Conservation (phyloP, 2,888 invertebrate species). For the Coelopa pilipes region DNA sequence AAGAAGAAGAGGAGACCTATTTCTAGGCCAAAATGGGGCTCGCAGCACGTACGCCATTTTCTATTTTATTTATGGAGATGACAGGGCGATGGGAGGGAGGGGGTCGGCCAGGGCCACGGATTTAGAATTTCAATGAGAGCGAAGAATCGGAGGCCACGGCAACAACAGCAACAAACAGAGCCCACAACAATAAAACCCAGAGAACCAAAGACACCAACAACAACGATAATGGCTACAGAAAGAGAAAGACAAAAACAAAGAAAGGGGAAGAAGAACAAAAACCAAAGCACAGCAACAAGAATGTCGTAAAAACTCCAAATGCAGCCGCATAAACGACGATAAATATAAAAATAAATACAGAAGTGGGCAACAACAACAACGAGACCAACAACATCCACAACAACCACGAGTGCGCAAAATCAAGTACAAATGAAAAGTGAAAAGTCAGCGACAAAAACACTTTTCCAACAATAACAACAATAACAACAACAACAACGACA, state of each 20-base stretch:
- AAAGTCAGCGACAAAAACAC: constrained; percentile 14
- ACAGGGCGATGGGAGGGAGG: neutral
- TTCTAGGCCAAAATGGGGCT: constrained; percentile 51
- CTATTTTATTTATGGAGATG: neutral
- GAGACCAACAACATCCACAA: constrained; percentile 19
- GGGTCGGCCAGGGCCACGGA: neutral
- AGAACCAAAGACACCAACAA: constrained; percentile 30
- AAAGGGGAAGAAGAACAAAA: neutral
- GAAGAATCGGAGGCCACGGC: constrained; percentile 6
- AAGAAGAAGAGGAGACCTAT: too few relatives aligned
- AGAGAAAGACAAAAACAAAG: too few relatives aligned
- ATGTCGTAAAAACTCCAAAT: neutral
- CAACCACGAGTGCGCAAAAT: constrained; percentile 23
- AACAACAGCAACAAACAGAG: neutral
- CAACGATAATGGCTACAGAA: neutral
- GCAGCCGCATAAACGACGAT: constrained; percentile 29
- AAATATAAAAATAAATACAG: too few relatives aligned
- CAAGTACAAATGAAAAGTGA: constrained; percentile 22
- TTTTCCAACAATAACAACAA: constrained; percentile 10
- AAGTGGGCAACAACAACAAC: neutral
- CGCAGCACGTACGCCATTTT: constrained; percentile 40
- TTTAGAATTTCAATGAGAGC: neutral
- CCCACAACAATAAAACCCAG: constrained; percentile 13
- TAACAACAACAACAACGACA: constrained; percentile 7
- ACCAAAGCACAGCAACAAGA: constrained; percentile 12